A percentile compares a stretch with the other conserved stretches of the same genome.
phyloP scores from a whole-genome alignment of 2,888 invertebrate species.

The Orthosia cruda region DNA sequence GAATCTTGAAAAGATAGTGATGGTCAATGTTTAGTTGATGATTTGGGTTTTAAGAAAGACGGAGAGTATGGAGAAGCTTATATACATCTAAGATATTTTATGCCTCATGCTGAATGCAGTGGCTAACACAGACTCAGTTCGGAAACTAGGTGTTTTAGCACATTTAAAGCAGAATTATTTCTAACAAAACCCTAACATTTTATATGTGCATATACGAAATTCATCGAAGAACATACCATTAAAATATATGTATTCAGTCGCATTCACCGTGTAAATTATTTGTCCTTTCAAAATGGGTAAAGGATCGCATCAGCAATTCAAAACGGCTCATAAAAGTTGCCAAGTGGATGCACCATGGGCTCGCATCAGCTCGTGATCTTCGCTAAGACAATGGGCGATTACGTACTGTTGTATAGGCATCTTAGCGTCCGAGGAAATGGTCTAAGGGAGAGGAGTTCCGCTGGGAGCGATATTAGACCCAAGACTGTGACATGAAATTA shows the following conservation, averaged over 20 bases:
- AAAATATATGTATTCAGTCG: constrained; percentile 59
- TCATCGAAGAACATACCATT: constrained; percentile 41
- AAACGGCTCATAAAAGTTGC: constrained; percentile 68
- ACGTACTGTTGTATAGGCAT: constrained; percentile 80
- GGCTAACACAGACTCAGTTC: too few relatives aligned
- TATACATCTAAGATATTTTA: neutral
- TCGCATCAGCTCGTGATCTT: constrained; percentile 88
- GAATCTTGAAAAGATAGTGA: constrained; percentile 26
- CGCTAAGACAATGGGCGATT: constrained; percentile 87
- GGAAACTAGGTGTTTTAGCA: neutral
- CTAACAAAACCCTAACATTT: constrained; percentile 1
- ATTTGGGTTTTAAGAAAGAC: constrained; percentile 5
- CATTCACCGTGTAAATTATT: constrained; percentile 68
- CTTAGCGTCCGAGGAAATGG: constrained; percentile 72
- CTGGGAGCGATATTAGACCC: constrained; percentile 19
- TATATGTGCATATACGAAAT: constrained; percentile 18
- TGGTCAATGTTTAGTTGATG: constrained; percentile 17
- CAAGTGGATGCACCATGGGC: constrained; percentile 73
- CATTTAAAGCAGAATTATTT: neutral
- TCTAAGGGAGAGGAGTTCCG: constrained; percentile 64
- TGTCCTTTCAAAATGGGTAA: constrained; percentile 64
- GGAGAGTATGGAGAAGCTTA: neutral
- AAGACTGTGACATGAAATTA: neutral
- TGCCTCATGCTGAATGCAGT: neutral
- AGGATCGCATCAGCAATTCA: constrained; percentile 66